Percentiles rank a stretch among this genome's conserved stretches.
These are phyloP conservation scores for Labroides dimidiatus DNA, from an alignment of 2,797 vertebrate species.

Conservation along the genomic window DNA sequence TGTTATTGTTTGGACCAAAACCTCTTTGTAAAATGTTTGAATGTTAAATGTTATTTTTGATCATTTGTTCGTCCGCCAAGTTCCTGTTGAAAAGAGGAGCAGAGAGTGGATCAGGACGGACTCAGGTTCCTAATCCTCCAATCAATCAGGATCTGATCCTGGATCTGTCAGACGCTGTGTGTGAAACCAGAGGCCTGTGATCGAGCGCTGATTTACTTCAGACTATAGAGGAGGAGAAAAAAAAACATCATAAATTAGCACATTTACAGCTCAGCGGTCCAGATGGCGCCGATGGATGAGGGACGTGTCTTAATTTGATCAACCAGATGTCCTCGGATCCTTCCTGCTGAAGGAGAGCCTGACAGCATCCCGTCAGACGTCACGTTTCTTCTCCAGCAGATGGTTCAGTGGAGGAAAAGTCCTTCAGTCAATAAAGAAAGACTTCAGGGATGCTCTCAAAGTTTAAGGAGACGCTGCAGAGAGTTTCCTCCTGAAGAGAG, in stretches of 20 bases:
- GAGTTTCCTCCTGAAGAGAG: not conserved
- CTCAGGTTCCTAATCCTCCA: conserved; percentile 10
- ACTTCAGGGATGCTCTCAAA: not conserved
- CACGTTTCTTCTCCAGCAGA: conserved; percentile 31
- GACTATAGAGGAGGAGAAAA: not conserved
- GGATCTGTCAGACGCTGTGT: conserved; percentile 21
- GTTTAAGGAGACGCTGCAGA: not conserved
- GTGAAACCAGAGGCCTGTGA: conserved; percentile 50
- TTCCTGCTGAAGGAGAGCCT: conserved; percentile 46
- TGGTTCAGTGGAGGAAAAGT: conserved; percentile 2
- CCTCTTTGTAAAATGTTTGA: no score
- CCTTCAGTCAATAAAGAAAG: not conserved
- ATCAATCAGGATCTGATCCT: conserved; percentile 27
- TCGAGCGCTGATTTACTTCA: conserved; percentile 41
- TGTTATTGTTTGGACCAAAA: no score
- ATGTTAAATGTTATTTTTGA: no score
- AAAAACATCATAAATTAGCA: conserved; percentile 50
- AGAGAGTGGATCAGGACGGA: conserved; percentile 11
- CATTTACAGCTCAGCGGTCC: conserved; percentile 47
- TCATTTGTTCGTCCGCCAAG: no score
- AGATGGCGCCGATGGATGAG: conserved; percentile 58
- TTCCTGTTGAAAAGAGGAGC: not conserved
- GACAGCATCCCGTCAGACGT: conserved; percentile 43
- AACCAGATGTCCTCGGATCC: conserved; percentile 64
- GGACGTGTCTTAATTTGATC: conserved; percentile 68